Percentiles rank a stretch among this genome's conserved stretches.
phyloP scores from a whole-genome alignment of 2,888 invertebrate species.

The Chalcosyrphus nemorum region DNA sequence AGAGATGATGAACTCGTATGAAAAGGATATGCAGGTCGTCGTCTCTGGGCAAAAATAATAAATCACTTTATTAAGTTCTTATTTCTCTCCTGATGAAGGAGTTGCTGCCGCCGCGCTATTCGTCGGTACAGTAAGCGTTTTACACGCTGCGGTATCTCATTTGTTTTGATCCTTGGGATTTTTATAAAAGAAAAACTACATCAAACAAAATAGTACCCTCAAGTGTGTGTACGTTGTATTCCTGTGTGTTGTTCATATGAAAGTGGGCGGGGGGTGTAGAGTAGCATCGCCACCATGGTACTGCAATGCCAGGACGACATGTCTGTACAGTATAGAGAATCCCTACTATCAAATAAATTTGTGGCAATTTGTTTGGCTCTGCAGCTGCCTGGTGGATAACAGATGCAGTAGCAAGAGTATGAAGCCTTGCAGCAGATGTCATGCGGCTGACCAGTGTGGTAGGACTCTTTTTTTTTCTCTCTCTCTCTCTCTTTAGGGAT shows the following conservation, averaged over 20 bases:
- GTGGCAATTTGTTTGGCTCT: conserved; percentile 67
- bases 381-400: conserved; percentile 28
- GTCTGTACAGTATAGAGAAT: conserved; percentile 53
- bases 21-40: conserved; percentile 42
- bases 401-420: conserved; percentile 28
- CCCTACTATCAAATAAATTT: conserved; percentile 64
- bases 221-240: conserved; percentile 5
- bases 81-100: conserved; percentile 13
- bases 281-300: not conserved
- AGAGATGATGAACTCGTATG: conserved; percentile 56
- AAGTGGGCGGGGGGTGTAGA: not conserved
- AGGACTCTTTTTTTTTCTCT: conserved; percentile 18
- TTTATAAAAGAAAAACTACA: conserved; percentile 7
- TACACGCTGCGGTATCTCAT: conserved; percentile 35
- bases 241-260: conserved; percentile 24
- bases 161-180: conserved; percentile 44
- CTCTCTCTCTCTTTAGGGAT: not conserved
- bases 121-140: too few species aligned
- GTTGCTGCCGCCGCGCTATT: too few species aligned
- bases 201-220: conserved; percentile 8
- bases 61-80: conserved; percentile 67
- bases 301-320: conserved; percentile 46
- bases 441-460: conserved; percentile 55
- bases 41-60: conserved; percentile 54
- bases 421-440: conserved; percentile 56